phyloP scores from a whole-genome alignment of 1,140 invertebrate species.

The Sitodiplosis mosellana region DNA sequence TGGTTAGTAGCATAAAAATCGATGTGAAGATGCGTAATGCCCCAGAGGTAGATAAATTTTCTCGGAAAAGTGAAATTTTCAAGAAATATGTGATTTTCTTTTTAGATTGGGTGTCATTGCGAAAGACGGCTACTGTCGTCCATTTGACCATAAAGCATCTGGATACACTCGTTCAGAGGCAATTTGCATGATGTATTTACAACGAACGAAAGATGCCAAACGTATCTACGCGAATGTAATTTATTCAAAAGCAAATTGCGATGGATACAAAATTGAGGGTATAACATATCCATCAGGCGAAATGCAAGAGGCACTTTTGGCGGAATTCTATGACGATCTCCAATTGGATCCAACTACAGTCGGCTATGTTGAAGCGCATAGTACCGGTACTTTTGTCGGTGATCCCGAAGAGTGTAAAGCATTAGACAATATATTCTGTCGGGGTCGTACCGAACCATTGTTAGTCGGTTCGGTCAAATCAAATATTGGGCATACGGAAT shows the following conservation, averaged over 20 bases:
- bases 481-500: constrained; percentile 85
- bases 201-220: constrained; percentile 59
- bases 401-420: constrained; percentile 73
- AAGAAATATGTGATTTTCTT: no score
- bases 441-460: constrained; percentile 43
- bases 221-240: constrained; percentile 46
- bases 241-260: constrained; percentile 51
- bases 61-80: no score
- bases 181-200: constrained; percentile 56
- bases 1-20: no score
- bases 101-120: constrained; percentile 65
- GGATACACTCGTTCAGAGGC: constrained; percentile 64
- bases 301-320: constrained; percentile 57
- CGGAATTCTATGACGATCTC: constrained; percentile 76
- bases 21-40: no score
- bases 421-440: constrained; percentile 66
- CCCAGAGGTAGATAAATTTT: no score
- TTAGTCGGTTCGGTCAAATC: constrained; percentile 81
- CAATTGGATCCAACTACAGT: constrained; percentile 48
- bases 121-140: constrained; percentile 68
- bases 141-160: constrained; percentile 67
- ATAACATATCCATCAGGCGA: constrained; percentile 79
- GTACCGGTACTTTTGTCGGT: constrained; percentile 60
- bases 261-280: constrained; percentile 84
- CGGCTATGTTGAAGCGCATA: constrained; percentile 79